Conservation (phyloP, 2,888 invertebrate species). For the Drosophila limbata region DNA sequence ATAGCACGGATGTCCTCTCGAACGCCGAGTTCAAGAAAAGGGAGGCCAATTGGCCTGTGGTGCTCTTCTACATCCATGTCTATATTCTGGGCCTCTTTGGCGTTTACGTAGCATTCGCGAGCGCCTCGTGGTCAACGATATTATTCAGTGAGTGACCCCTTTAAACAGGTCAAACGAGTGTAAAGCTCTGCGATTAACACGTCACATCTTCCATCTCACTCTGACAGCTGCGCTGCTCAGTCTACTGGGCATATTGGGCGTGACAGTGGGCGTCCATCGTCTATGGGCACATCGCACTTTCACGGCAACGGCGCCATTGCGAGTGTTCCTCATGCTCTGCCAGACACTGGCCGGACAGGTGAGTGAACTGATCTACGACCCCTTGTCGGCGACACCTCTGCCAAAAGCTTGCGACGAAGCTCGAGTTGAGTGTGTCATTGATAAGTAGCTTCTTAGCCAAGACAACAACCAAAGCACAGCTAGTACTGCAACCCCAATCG, state of each 20-base stretch:
- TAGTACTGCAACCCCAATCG: slow-evolving; percentile 8
- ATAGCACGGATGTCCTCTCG: slow-evolving; percentile 8
- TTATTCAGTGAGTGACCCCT: slow-evolving; percentile 87
- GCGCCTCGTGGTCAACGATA: slow-evolving; percentile 88
- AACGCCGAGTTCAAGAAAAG: slow-evolving; percentile 83
- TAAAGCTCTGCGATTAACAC: neutral
- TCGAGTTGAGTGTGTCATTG: neutral
- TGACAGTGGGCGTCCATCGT: slow-evolving; percentile 96
- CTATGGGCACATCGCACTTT: slow-evolving; percentile 96
- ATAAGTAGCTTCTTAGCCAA: slow-evolving; percentile 34
- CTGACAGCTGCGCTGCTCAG: slow-evolving; percentile 88
- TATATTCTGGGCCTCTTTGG: slow-evolving; percentile 90
- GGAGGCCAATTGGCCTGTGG: slow-evolving; percentile 90
- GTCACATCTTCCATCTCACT: neutral
- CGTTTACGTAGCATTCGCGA: slow-evolving; percentile 87
- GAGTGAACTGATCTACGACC: slow-evolving; percentile 82
- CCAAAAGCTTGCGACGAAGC: slow-evolving; percentile 21
- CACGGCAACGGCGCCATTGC: slow-evolving; percentile 90
- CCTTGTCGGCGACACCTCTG: slow-evolving; percentile 1
- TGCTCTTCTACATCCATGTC: slow-evolving; percentile 91
- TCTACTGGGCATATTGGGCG: slow-evolving; percentile 90
- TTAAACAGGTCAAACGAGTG: neutral
- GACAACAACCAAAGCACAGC: slow-evolving; percentile 41
- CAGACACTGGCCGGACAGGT: slow-evolving; percentile 96
- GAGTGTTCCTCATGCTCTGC: slow-evolving; percentile 91